Percentiles rank a stretch among this genome's conserved stretches.
Conservation (phyloP, 2,113 vertebrate genomes). For the Elephas maximus region DNA sequence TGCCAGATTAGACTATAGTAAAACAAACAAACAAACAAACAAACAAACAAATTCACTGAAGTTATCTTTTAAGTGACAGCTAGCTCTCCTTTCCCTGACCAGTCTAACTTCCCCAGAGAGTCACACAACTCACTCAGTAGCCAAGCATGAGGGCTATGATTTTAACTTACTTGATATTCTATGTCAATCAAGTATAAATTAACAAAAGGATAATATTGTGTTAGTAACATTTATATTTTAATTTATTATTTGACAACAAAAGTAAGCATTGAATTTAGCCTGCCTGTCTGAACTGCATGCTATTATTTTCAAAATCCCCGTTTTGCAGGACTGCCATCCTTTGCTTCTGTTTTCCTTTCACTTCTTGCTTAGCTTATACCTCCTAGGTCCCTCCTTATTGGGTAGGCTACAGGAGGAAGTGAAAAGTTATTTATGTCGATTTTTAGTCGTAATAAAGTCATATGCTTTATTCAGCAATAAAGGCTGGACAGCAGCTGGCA, state of each 20-base stretch:
- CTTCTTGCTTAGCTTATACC: slow-evolving; percentile 3
- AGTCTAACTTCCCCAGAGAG: background rate
- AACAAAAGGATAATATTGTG: background rate
- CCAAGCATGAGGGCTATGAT: background rate
- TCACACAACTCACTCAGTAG: background rate
- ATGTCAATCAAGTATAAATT: background rate
- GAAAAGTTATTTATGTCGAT: slow-evolving; percentile 61
- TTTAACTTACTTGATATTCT: slow-evolving; percentile 47
- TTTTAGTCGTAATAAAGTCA: slow-evolving; percentile 73
- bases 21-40: background rate
- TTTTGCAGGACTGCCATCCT: background rate
- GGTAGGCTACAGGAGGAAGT: slow-evolving; percentile 45
- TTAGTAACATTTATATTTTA: background rate
- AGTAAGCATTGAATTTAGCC: background rate
- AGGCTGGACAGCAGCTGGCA: slow-evolving; percentile 76
- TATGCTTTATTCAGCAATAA: slow-evolving; percentile 78
- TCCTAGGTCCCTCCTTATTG: background rate
- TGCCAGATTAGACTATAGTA: background rate
- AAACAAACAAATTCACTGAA: background rate
- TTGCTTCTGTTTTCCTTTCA: background rate
- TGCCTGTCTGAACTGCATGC: background rate
- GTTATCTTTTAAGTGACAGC: background rate
- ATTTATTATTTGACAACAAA: background rate
- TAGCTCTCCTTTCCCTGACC: background rate
- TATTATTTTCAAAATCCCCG: background rate